Conservation (phyloP, 2,888 invertebrate species). For the Mythimna vitellina region DNA sequence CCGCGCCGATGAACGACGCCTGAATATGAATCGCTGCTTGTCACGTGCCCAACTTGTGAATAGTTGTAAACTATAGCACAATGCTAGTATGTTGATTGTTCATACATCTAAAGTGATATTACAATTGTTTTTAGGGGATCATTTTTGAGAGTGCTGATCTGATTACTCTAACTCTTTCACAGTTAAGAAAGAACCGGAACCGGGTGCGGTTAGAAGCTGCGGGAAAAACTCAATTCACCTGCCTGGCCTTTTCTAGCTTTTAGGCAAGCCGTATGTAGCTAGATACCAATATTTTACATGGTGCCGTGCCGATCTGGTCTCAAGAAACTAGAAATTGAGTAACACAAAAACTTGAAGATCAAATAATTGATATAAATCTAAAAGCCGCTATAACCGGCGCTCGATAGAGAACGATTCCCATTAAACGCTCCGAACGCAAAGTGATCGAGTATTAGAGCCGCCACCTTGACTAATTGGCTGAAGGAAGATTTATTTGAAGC, state of each 20-base stretch:
- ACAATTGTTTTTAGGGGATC: too few species aligned
- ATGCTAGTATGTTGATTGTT: not conserved
- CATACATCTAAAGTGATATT: not conserved
- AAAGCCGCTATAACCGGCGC: not conserved
- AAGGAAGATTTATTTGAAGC: not conserved
- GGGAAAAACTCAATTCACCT: too few species aligned
- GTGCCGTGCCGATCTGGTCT: too few species aligned
- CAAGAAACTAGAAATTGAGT: too few species aligned
- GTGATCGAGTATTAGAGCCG: constrained; percentile 8
- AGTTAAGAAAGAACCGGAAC: too few species aligned
- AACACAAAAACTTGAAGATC: not conserved
- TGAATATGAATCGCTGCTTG: constrained; percentile 20
- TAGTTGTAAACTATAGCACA: not conserved
- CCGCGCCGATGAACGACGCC: constrained; percentile 16
- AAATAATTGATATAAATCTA: not conserved
- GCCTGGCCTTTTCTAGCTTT: too few species aligned
- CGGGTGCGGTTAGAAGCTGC: too few species aligned
- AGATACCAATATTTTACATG: too few species aligned
- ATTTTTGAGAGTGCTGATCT: too few species aligned
- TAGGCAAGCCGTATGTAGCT: too few species aligned
- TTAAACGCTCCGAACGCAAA: constrained; percentile 1
- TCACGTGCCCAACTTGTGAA: constrained; percentile 1
- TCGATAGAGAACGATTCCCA: not conserved
- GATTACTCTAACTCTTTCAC: too few species aligned
- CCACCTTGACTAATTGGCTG: constrained; percentile 16